Conservation (phyloP, 2,797 vertebrate genomes). For the Squalus acanthias region DNA sequence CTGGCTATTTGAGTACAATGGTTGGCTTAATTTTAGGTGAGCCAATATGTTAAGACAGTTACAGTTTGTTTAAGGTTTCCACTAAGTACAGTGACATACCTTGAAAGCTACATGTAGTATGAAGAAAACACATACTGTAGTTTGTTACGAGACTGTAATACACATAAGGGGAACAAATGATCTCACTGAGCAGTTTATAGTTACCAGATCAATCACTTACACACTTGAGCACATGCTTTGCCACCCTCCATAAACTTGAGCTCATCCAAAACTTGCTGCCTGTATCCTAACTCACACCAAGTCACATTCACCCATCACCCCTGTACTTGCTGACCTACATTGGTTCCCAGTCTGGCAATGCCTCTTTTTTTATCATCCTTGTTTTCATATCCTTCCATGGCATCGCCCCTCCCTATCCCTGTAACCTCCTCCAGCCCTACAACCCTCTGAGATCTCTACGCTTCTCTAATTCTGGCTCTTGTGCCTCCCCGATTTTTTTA, state of each 20-base stretch:
- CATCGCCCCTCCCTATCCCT: not conserved
- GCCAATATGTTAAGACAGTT: conserved; percentile 40
- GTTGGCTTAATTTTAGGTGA: conserved; percentile 91
- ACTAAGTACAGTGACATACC: not conserved
- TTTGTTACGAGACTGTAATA: not conserved
- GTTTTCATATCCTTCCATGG: not conserved
- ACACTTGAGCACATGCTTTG: not conserved
- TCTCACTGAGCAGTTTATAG: not conserved
- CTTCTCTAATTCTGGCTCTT: not conserved
- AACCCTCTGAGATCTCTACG: not conserved
- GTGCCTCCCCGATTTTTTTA: not conserved
- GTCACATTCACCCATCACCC: not conserved
- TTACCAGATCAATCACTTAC: not conserved
- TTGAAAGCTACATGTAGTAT: not conserved
- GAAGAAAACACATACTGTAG: not conserved
- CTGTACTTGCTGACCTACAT: not conserved
- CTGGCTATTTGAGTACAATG: conserved; percentile 96
- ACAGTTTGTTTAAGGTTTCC: not conserved
- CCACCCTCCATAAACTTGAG: not conserved
- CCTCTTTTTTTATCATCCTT: not conserved
- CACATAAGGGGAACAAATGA: not conserved
- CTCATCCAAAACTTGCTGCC: not conserved
- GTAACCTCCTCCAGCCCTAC: not conserved
- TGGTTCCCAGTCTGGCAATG: not conserved
- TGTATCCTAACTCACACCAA: not conserved